Evolutionary conservation across 2,113 vertebrate species (phyloP).

Genomic region (Melanostigma gelatinosum): DNA sequence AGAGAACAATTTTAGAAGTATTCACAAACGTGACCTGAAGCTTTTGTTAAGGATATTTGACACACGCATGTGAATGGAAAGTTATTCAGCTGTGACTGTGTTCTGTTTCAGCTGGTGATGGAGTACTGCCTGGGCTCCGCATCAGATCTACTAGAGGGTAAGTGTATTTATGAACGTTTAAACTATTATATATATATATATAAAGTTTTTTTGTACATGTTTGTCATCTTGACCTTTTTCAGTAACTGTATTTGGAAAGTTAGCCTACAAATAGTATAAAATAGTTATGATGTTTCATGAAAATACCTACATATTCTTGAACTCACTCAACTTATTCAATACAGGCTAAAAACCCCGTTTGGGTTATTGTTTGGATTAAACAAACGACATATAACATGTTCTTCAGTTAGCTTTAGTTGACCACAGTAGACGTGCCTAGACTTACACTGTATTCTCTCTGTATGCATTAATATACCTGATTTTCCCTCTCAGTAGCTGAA

Average conservation of each 20-base stretch:
- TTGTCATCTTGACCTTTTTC: background rate
- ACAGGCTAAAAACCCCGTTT: background rate
- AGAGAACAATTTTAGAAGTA: background rate
- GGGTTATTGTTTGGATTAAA: background rate
- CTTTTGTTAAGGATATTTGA: conserved; percentile 2
- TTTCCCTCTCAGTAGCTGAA: too few species aligned
- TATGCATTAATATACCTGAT: too few species aligned
- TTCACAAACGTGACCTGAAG: conserved; percentile 16
- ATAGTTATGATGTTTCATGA: too few species aligned
- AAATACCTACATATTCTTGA: too few species aligned
- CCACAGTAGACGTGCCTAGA: too few species aligned
- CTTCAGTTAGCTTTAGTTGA: background rate
- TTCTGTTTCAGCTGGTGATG: conserved; percentile 94
- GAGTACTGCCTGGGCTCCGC: conserved; percentile 99
- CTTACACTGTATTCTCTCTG: too few species aligned
- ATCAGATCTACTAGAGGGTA: conserved; percentile 97
- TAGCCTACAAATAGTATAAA: too few species aligned
- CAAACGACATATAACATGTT: background rate
- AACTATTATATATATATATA: too few species aligned
- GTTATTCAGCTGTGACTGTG: conserved; percentile 19
- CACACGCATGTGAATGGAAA: conserved; percentile 1
- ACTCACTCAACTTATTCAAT: too few species aligned
- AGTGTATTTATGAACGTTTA: conserved; percentile 54
- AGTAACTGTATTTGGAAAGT: too few species aligned
- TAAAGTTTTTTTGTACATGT: too few species aligned